Evolutionary conservation across 2,113 vertebrate species (phyloP), one percentile per base, ranked within the genome.

Genomic region (Takifugu flavidus): DNA sequence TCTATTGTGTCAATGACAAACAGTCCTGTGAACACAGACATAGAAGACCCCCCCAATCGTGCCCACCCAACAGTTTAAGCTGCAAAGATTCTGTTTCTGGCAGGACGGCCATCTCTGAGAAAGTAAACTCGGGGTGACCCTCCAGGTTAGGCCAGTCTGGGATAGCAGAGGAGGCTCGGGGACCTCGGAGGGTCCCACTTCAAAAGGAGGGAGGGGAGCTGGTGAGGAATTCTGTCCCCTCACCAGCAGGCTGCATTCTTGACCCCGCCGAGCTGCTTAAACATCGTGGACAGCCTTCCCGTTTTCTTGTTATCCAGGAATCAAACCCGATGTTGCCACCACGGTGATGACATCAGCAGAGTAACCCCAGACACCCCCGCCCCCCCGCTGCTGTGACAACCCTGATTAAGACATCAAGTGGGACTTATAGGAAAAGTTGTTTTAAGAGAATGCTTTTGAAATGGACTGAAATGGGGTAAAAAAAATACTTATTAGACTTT

Each of bases 41-140:
- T 51, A 75, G 31, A 65, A 71, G 72, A 64, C 75, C 47, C 47
- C 47, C 44, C 47, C 47, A 1, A 4, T 89, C 89, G 84, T 89
- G 75, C 67, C 70, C 59, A 77, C 62, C 78, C 73, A 85, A 86
- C 85, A 89, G 82, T 90, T 90, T 92, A 91, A 93, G 89, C 90
- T 85, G 90, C 86, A 88, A 79, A 89, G 91, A 91, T 89, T 91
- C 85, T 84, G 89, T 91, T 91, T 90, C 87, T 90, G 78, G 74
- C 72, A 71, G 82, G 78, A 63, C 81, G 76, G 66, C 63, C 61
- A 65, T 80, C 89, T 91, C 91, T 93, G 91, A 94, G 92, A 93
- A 94, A 92, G 92, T 92, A 92, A 93, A 93, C 92, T 92, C 62
- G 76, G 80, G 81, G 72, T 93, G 92, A 93, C 92, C 92, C 87